phyloP scores from a whole-genome alignment of 2,113 vertebrate genomes.

The Cacatua alba region DNA sequence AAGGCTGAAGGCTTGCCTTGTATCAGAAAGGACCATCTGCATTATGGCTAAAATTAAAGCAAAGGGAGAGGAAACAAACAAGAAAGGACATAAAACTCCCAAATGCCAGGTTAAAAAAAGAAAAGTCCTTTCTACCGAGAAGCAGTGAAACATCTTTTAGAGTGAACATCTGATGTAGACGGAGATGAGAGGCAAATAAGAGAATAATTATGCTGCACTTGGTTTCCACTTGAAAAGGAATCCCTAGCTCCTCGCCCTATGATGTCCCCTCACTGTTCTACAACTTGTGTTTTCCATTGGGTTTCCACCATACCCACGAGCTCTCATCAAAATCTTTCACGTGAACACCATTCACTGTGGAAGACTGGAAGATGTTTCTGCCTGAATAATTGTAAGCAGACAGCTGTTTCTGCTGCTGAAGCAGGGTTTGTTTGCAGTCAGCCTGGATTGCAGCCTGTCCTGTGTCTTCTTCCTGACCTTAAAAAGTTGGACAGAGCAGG shows the following conservation, averaged over 20 bases:
- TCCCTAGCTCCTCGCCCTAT: fast-evolving
- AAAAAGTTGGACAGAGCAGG: not conserved
- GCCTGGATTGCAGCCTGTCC: not conserved
- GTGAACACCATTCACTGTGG: not conserved
- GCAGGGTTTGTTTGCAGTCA: not conserved
- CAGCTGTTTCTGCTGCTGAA: not conserved
- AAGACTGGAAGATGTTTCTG: not conserved
- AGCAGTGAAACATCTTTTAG: not conserved
- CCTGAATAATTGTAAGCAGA: not conserved
- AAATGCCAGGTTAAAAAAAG: not conserved
- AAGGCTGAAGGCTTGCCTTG: not conserved
- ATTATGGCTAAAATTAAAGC: constrained; percentile 22
- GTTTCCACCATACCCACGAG: not conserved
- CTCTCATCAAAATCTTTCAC: not conserved
- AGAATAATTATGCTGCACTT: not conserved
- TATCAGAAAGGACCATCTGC: not conserved
- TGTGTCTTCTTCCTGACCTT: not conserved
- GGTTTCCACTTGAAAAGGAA: not conserved
- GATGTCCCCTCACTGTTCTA: not conserved
- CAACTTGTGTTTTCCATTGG: not conserved
- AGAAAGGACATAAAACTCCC: not conserved
- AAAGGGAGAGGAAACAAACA: not conserved
- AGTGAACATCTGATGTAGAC: not conserved
- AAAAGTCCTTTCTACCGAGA: not conserved
- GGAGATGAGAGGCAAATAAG: not conserved